Base-by-base conservation (phyloP, 1,140 invertebrate genomes). In the Zeugodacus cucurbitae region DNA sequence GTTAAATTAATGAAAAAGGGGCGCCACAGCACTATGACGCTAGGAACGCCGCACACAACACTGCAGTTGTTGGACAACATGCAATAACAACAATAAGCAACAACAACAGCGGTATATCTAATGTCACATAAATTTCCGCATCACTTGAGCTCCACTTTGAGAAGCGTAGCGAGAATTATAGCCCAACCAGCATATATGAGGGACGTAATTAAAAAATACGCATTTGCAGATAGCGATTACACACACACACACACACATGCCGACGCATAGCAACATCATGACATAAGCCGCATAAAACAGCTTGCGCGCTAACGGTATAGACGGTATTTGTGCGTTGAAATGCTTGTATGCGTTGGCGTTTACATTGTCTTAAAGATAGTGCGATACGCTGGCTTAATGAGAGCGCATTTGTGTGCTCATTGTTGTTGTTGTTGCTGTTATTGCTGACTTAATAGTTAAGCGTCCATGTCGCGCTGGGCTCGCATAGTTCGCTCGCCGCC, bases 1-100 rank as follows among this genome's bases (percentile, higher is more conserved):
- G 74, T 82, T 11, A 44, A 54, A 82, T 44, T 48, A 82, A 82
- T 82, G 41, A 82, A 82, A 82, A 82, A 14, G n/a, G 74, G 74
- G 74, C 74, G 74, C 74, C 74, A 82, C 74, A 5, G 7, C 26
- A 48, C 34, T 48, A 0, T 26, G n/a, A 1, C 11, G 2, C 74
- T 44, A 82, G 74, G 20, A 82, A 48, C 34, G 8, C 44, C n/a
- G 2, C n/a, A 48, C 22, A 48, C 41, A 11, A 44, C 11, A 29
- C n/a, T 82, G n/a, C 17, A 82, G 26, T 82, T 82, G 37, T 82
- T 41, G n/a, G 41, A 44, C 41, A 82, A n/a, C 34, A 22, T 22
- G n/a, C 34, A n/a, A n/a, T 10, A 44, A 41, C 10, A 74, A 26
- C 20, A 29, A 54, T n/a, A n/a, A n/a, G n/a, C 10, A 48, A 82